Evolutionary conservation across 2,888 invertebrate species (phyloP).

Genomic region (Muschampia plurimacula): DNA sequence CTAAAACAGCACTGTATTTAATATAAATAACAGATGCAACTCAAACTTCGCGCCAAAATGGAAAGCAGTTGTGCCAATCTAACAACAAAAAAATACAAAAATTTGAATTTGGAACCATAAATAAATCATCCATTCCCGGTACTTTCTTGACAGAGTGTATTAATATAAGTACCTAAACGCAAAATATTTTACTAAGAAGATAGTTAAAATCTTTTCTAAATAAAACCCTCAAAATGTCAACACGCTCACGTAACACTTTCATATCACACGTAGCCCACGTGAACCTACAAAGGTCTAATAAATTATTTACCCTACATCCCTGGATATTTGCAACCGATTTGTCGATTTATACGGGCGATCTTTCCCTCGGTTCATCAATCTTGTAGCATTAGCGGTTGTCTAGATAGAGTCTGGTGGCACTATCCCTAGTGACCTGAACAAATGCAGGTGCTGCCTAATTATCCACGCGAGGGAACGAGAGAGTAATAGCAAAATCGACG

Average conservation of each 20-base stretch:
- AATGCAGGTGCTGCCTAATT: slow-evolving; percentile 82
- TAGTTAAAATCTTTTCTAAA: not conserved
- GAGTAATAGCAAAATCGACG: slow-evolving; percentile 43
- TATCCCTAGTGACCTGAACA: slow-evolving; percentile 75
- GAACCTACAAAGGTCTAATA: slow-evolving; percentile 26
- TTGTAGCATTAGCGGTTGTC: slow-evolving; percentile 73
- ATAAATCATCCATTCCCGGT: no score
- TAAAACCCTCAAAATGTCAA: slow-evolving; percentile 5
- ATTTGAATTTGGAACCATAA: no score
- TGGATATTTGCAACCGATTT: slow-evolving; percentile 34
- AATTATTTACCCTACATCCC: slow-evolving; percentile 26
- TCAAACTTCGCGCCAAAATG: no score
- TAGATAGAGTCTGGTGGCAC: slow-evolving; percentile 71
- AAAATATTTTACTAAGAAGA: no score
- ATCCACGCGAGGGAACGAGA: slow-evolving; percentile 60
- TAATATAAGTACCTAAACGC: no score
- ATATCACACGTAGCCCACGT: slow-evolving; percentile 1
- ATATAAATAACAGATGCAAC: no score
- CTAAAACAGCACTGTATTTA: no score
- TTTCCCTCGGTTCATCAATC: slow-evolving; percentile 70
- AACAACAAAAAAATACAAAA: no score
- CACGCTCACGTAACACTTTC: slow-evolving; percentile 15
- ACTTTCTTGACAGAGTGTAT: no score
- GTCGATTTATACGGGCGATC: slow-evolving; percentile 49
- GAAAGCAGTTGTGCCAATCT: no score